Base-by-base conservation (phyloP, 2,797 vertebrate species). In the Enteromius anoplus region DNA sequence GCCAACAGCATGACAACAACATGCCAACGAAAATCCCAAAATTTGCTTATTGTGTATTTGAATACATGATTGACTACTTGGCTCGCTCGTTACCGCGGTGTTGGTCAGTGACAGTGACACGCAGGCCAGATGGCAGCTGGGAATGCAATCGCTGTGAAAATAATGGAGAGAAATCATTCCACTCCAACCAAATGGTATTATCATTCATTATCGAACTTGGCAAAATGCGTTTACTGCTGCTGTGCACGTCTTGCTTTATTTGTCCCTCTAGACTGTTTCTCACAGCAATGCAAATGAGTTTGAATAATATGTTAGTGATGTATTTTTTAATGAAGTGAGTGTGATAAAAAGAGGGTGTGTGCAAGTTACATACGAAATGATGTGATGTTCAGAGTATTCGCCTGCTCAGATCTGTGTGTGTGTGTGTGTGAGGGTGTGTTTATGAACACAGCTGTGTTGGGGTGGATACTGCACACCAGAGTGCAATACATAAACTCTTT, bases 361-460 rank as follows among this genome's bases (percentile, higher is more conserved):
- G 76, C 66, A 69, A 60, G 65, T 64, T 51, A 64, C 29, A 68
- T 42, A 26, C 4, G 11, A 55, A 75, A 66, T 73, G 29, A 75
- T 66, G 32, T 80, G 53, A 49, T 62, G 45, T n/a, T 65, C 15
- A 21, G 65, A 81, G 58, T 23, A 65, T 84, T 47, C 53, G 34
- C 45, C 42, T 68, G 32, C 34, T 53, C 37, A 34, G 66, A 62
- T 23, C 19, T 53, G 34, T 58, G 68, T 70, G 66, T 32, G 55
- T 32, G 55, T 73, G 72, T 55, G 40, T 77, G 45, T 78, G 62
- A 55, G 80, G 58, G 71, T 78, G 72, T 68, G 49, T 85, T 88
- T 70, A 82, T 75, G 83, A 83, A 77, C 87, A 68, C 93, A 95
- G 93, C 93, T 94, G 93, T 88, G 78, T 87, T 87, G 75, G 92